A percentile compares a stretch with the other conserved stretches of the same genome.
These are phyloP conservation scores for Corythucha ciliata DNA, from an alignment of 2,888 invertebrate species.

Conservation along the genomic window DNA sequence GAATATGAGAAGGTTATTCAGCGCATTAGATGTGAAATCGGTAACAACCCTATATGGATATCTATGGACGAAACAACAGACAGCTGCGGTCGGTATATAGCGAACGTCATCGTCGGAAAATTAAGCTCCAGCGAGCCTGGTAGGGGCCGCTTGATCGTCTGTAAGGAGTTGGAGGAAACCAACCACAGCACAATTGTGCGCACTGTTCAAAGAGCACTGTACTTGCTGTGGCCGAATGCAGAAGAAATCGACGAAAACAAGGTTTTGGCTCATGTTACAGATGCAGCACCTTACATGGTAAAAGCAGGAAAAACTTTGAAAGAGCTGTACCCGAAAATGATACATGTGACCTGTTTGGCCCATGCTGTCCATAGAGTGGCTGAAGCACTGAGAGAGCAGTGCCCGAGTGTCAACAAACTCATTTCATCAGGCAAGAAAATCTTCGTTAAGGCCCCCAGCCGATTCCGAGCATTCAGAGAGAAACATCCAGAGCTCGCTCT, in stretches of 20 bases:
- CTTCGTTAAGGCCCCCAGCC: conserved; percentile 18
- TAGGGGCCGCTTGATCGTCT: conserved; percentile 2
- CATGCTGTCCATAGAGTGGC: conserved; percentile 19
- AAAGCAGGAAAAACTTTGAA: conserved; percentile 9
- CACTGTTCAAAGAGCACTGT: conserved; percentile 6
- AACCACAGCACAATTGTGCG: conserved; percentile 6
- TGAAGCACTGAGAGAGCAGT: conserved; percentile 6
- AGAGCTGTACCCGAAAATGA: conserved; percentile 13
- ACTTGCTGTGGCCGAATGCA: neutral
- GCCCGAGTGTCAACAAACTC: conserved; percentile 5
- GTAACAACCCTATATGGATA: conserved; percentile 15
- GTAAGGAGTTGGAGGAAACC: conserved; percentile 4
- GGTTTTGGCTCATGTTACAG: conserved; percentile 6
- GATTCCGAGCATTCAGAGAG: conserved; percentile 16
- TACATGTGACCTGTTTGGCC: conserved; percentile 19
- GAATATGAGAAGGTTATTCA: conserved; percentile 14
- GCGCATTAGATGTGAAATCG: conserved; percentile 20
- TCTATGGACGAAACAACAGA: conserved; percentile 23
- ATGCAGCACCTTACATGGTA: conserved; percentile 17
- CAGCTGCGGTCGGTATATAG: conserved; percentile 12
- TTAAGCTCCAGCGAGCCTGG: conserved; percentile 1
- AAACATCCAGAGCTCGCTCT: conserved; percentile 15
- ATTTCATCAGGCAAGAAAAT: conserved; percentile 16
- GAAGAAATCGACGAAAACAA: neutral
- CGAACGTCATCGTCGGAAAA: conserved; percentile 9